These are phyloP conservation scores for Gymnoscopelus braueri DNA, from an alignment of 2,797 vertebrate genomes.

Conservation along the genomic window DNA sequence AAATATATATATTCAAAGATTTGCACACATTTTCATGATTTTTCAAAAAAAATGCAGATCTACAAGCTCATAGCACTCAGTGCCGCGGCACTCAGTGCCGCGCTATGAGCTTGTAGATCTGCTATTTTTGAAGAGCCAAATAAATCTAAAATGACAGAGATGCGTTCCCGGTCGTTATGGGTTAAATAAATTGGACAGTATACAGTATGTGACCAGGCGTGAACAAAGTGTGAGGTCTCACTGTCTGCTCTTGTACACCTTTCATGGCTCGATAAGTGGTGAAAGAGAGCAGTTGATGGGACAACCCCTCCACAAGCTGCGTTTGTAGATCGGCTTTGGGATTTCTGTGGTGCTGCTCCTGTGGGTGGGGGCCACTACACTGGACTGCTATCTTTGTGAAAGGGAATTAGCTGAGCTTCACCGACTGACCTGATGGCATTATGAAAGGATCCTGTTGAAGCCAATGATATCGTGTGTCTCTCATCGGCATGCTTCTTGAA, in stretches of 20 bases:
- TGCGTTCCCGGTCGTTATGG: too few relatives aligned
- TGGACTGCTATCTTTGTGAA: conserved; percentile 25
- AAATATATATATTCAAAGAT: too few relatives aligned
- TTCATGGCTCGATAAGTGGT: conserved; percentile 21
- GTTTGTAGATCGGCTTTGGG: neutral
- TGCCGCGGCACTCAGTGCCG: too few relatives aligned
- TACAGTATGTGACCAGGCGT: conserved; percentile 21
- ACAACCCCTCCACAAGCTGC: conserved; percentile 1
- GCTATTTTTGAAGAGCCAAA: too few relatives aligned
- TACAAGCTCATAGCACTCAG: too few relatives aligned
- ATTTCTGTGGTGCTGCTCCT: conserved; percentile 11
- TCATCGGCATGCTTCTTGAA: neutral
- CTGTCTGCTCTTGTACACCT: conserved; percentile 19
- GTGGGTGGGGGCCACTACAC: neutral
- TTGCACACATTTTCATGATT: too few relatives aligned
- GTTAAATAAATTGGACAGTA: conserved; percentile 31
- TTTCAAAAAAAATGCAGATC: too few relatives aligned
- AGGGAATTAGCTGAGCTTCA: conserved; percentile 14
- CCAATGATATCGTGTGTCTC: neutral
- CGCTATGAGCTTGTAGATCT: too few relatives aligned
- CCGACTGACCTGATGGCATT: neutral
- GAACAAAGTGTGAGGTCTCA: conserved; percentile 27
- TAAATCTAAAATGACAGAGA: too few relatives aligned
- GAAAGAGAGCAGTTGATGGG: conserved; percentile 21
- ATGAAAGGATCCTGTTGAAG: conserved; percentile 14